phyloP scores from a whole-genome alignment of 2,113 vertebrate species.

The Melanotaenia duboulayi region DNA sequence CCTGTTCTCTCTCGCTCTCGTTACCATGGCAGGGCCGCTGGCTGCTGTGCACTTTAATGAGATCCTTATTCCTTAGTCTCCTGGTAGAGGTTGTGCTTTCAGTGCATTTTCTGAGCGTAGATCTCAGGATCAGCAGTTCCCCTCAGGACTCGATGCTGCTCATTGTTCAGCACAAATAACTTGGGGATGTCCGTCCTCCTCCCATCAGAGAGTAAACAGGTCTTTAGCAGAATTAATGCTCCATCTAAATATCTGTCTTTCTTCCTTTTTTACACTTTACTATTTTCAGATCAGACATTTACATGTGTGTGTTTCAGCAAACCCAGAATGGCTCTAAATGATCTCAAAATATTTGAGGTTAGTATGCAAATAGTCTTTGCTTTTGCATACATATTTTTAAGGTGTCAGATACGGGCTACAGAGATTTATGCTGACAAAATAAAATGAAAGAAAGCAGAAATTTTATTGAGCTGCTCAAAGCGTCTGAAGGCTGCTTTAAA shows the following conservation, averaged over 20 bases:
- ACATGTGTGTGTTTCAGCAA: not conserved
- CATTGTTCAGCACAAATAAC: conserved; percentile 64
- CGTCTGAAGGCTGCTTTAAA: no score
- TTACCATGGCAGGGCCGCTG: conserved; percentile 42
- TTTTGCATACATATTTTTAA: no score
- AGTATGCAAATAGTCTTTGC: no score
- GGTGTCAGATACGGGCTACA: no score
- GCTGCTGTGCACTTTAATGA: conserved; percentile 59
- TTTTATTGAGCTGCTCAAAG: no score
- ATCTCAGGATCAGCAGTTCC: conserved; percentile 62
- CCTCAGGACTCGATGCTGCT: conserved; percentile 49
- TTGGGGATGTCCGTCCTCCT: conserved; percentile 56
- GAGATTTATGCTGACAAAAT: no score
- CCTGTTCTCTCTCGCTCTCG: not conserved
- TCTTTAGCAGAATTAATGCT: conserved; percentile 53
- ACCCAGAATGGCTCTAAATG: not conserved
- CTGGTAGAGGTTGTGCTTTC: conserved; percentile 47
- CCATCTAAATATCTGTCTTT: not conserved
- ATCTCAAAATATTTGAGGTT: not conserved
- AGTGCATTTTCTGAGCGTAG: conserved; percentile 56
- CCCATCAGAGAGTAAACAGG: conserved; percentile 51
- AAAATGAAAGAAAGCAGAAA: no score
- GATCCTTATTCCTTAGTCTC: conserved; percentile 43
- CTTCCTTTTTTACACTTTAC: conserved; percentile 1
- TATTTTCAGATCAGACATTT: not conserved